Conservation (phyloP, 1,140 invertebrate genomes). For the Bemisia tabaci region DNA sequence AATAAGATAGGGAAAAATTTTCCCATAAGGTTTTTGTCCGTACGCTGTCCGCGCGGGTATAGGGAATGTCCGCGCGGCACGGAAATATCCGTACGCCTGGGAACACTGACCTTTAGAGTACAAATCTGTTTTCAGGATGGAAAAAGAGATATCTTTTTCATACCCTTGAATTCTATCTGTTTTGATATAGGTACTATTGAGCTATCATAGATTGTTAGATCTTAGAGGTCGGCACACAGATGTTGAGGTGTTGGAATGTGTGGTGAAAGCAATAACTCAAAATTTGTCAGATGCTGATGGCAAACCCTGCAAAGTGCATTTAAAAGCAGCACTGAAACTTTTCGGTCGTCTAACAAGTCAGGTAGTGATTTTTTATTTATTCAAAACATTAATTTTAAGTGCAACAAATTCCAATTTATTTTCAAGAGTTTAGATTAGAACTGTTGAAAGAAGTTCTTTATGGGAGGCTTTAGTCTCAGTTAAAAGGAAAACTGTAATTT, state of each 20-base stretch:
- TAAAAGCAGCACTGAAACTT: constrained; percentile 51
- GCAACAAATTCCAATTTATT: constrained; percentile 2
- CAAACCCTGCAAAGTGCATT: constrained; percentile 19
- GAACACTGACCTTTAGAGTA: no score
- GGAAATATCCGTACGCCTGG: no score
- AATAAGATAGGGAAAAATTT: no score
- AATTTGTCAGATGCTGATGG: constrained; percentile 31
- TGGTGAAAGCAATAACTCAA: constrained; percentile 55
- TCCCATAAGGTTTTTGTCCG: no score
- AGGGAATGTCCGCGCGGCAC: no score
- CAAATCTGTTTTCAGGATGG: no score
- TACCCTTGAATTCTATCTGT: no score
- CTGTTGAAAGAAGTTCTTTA: neutral
- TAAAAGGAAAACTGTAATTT: constrained; percentile 2
- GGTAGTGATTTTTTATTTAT: constrained; percentile 20
- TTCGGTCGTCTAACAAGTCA: constrained; percentile 64
- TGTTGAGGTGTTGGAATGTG: constrained; percentile 54
- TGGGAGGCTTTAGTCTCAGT: neutral
- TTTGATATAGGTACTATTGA: constrained; percentile 50
- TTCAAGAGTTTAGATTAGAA: neutral
- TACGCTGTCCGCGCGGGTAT: no score
- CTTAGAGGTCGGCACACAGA: constrained; percentile 70
- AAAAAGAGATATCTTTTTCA: no score
- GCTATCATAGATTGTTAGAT: constrained; percentile 72
- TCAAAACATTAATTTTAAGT: neutral